A percentile compares a stretch with the other conserved stretches of the same genome.
Evolutionary conservation across 2,797 vertebrate species (phyloP).

Genomic region (Rhinella marina): DNA sequence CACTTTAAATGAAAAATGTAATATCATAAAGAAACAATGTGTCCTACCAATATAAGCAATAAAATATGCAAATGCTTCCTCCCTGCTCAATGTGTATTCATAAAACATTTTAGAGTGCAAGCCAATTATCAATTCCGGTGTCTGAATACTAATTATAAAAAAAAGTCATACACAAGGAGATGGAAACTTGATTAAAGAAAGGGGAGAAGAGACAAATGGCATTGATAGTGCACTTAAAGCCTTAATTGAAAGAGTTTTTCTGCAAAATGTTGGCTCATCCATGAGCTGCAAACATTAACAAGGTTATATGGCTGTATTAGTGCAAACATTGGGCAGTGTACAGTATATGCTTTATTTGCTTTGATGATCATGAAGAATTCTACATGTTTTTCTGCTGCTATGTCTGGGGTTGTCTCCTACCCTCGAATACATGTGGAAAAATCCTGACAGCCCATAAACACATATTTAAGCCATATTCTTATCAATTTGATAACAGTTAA

Average conservation of each 20-base stretch:
- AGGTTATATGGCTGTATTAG: background rate
- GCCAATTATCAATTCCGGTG: constrained; percentile 16
- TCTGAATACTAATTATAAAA: constrained; percentile 36
- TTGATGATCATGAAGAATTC: too few species aligned
- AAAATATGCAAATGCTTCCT: constrained; percentile 30
- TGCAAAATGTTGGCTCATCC: background rate
- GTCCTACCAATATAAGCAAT: constrained; percentile 26
- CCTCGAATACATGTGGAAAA: too few species aligned
- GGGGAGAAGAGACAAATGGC: background rate
- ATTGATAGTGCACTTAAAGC: background rate
- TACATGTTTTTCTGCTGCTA: too few species aligned
- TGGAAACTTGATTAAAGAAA: constrained; percentile 34
- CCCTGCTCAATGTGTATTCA: constrained; percentile 18
- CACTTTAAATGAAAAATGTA: constrained; percentile 20
- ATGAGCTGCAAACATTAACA: background rate
- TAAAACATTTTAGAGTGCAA: constrained; percentile 37
- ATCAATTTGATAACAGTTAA: too few species aligned
- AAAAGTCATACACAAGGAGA: background rate
- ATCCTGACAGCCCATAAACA: too few species aligned
- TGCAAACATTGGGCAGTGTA: too few species aligned
- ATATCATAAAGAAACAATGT: constrained; percentile 31
- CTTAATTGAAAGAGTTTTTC: too few species aligned
- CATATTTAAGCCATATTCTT: too few species aligned
- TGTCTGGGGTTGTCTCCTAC: too few species aligned
- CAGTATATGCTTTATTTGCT: too few species aligned